Base-by-base conservation (phyloP, 2,888 invertebrate genomes). In the Mantis religiosa region DNA sequence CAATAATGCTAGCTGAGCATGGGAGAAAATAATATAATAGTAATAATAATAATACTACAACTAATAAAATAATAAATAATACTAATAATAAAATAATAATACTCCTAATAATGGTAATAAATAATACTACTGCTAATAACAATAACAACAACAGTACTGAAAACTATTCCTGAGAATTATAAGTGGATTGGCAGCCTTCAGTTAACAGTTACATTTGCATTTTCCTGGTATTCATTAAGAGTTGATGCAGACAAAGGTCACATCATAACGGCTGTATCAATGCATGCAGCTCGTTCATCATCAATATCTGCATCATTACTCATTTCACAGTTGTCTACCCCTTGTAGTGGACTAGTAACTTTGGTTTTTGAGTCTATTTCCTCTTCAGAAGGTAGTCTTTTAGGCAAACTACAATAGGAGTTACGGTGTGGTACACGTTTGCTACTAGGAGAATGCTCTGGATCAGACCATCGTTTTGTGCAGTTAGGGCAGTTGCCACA, bases 381-480 rank as follows among this genome's bases (percentile, higher is more conserved):
- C 54, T 71, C 34, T 81, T 85, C 82, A 28, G 86, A 14, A n/a
- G 82, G 85, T 25, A 87, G 82, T 83, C 47, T 85, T 41, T 87
- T 81, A 28, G 89, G 89, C 28, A 89, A 81, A 83, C 89, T 87
- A 54, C 88, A 85, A 27, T 87, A 88, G 25, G 89, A 87, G 82
- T 88, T 85, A 6, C 87, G 82, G 9, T 84, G 87, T 8, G 47
- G 30, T 25, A 41, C 14, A 83, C 47, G n/a, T 28, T 14, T 7
- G 34, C 15, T 27, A n/a, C n/a, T 54, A 47, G 82, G 71, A 84
- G 84, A 71, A 28, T n/a, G 83, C 81, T 84, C 87, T 27, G 90
- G 90, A 47, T 89, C 89, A 30, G 90, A 90, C 90, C 90, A 90
- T 34, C 90, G 85, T 82, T 89, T 88, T 25, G 83, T 71, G 28